Conservation (phyloP, 2,888 invertebrate species). For the Smittia sp. region DNA sequence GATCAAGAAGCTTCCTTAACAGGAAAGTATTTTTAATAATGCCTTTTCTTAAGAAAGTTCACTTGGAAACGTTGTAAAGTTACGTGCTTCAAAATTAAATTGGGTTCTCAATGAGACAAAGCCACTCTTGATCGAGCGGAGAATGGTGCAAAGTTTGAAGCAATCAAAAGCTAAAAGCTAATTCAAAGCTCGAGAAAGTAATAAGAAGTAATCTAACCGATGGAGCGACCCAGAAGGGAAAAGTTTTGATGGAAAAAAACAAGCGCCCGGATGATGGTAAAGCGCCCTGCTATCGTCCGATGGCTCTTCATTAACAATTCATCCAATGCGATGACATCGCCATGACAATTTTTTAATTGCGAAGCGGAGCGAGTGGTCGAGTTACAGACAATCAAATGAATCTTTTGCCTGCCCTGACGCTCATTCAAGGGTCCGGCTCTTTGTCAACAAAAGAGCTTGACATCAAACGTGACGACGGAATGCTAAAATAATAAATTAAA, state of each 20-base stretch:
- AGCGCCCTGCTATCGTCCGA: too few relatives aligned
- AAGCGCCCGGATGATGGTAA: too few relatives aligned
- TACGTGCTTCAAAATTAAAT: too few relatives aligned
- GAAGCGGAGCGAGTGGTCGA: not conserved
- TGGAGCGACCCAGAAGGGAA: too few relatives aligned
- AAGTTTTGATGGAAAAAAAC: not conserved
- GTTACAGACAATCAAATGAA: not conserved
- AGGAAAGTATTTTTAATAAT: not conserved
- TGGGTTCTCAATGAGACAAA: not conserved
- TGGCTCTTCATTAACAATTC: not conserved
- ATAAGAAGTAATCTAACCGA: too few relatives aligned
- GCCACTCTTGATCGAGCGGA: too few relatives aligned
- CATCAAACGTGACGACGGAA: constrained; percentile 12
- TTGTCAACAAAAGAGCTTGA: not conserved
- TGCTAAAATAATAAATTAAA: constrained; percentile 17
- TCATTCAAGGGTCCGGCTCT: not conserved
- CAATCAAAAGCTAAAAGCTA: too few relatives aligned
- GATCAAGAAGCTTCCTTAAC: constrained; percentile 8
- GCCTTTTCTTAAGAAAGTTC: not conserved
- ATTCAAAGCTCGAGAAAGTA: too few relatives aligned
- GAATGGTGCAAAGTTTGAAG: too few relatives aligned
- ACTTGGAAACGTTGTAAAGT: too few relatives aligned
- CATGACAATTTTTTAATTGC: not conserved
- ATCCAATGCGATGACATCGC: not conserved
- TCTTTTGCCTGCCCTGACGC: not conserved